Percentiles rank a stretch among this genome's conserved stretches.
Conservation (phyloP, 1,140 invertebrate species). For the Scaptomyza graminum region DNA sequence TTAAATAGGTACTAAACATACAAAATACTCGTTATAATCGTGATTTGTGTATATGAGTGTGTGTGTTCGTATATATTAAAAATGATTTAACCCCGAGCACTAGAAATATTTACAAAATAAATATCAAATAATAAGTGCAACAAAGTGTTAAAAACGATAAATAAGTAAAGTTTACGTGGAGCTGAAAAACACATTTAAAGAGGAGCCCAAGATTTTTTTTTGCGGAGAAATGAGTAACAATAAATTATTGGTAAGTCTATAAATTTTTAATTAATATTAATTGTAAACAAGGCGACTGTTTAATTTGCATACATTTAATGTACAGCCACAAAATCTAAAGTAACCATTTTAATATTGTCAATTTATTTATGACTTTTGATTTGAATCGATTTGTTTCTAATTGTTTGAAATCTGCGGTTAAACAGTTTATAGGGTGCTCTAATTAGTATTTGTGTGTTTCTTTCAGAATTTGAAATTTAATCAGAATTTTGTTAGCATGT, state of each 20-base stretch:
- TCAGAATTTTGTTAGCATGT: background rate
- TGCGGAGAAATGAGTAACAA: conserved; percentile 81
- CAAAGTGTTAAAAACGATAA: conserved; percentile 50
- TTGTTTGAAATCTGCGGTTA: conserved; percentile 7
- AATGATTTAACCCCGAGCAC: conserved; percentile 58
- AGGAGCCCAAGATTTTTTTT: conserved; percentile 57
- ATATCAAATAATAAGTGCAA: conserved; percentile 44
- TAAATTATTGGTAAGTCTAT: conserved; percentile 72
- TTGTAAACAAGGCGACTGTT: conserved; percentile 9
- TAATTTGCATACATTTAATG: conserved; percentile 15
- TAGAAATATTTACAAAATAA: conserved; percentile 47
- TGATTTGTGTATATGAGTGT: conserved; percentile 36
- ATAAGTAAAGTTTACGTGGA: conserved; percentile 6
- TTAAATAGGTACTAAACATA: conserved; percentile 21
- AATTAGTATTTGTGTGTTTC: background rate
- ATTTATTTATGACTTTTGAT: conserved; percentile 58
- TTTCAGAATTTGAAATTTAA: background rate
- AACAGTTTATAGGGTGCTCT: conserved; percentile 28
- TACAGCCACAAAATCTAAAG: conserved; percentile 26
- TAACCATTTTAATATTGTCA: conserved; percentile 17
- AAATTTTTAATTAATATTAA: conserved; percentile 5
- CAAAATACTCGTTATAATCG: conserved; percentile 28
- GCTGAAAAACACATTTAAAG: conserved; percentile 30
- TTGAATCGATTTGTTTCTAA: conserved; percentile 31
- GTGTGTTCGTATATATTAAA: conserved; percentile 49